Base-by-base conservation (phyloP, 1,140 invertebrate genomes). In the Drosophila mojavensis region DNA sequence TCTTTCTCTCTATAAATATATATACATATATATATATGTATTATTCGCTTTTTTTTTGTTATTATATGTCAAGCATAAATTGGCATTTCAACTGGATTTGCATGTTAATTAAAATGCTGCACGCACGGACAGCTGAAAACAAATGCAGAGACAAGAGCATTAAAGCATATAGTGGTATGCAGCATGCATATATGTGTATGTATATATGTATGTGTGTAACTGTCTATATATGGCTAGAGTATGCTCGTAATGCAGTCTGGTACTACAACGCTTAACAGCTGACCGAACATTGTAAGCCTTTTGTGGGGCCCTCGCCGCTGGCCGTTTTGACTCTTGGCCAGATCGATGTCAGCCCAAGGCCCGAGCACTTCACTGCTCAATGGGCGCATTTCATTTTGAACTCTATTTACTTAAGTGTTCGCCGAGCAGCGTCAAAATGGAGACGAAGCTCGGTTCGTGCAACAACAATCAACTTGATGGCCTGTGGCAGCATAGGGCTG, bases 11-110 rank as follows among this genome's bases (percentile, higher is more conserved):
- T 55, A 15, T 17, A 17, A 61, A n/a, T 75, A 45, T 61, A 70
- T 67, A 75, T 59, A 65, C 50, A 0, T 33, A 24, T 33, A 1
- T 33, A 33, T 61, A 70, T 67, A 70, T 59, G 62, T 50, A 33
- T 61, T 24, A 24, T 24, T 24, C 20, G 69, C 72, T 67, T 55
- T 75, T 51, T 71, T 79, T 79, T 66, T 75, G 61, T 47, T 88
- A 86, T 86, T 80, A 88, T 80, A 88, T 88, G 84, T 80, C 83
- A 89, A 84, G 84, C 83, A 89, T 84, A 89, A 88, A 88, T 90
- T 88, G 84, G 84, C 85, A 88, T 89, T 88, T 88, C 84, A 84
- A 88, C 84, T 88, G 84, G 84, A 88, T 88, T 88, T 88, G 84
- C 84, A 88, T 88, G 84, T 88, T 88, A 88, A 88, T 88, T 88